These are phyloP conservation scores for Bombus superbus DNA, from an alignment of 1,140 invertebrate species.

Conservation along the genomic window DNA sequence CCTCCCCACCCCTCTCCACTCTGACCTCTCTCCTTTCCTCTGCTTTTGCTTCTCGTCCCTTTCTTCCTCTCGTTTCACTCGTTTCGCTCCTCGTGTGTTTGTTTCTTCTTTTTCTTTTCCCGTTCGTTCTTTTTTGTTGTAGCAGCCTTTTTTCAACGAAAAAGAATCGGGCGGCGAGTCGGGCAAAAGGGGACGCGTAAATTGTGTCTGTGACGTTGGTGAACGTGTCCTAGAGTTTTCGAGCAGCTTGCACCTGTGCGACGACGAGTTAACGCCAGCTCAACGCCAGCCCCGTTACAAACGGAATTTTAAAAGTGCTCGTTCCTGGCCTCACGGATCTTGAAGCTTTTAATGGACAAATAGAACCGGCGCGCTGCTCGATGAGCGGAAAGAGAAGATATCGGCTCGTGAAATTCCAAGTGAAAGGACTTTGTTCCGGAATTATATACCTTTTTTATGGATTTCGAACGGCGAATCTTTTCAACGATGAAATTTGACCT, in stretches of 20 bases:
- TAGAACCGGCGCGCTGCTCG: neutral
- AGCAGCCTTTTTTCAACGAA: neutral
- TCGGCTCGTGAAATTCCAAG: constrained; percentile 3
- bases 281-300: constrained; percentile 16
- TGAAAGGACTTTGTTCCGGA: neutral
- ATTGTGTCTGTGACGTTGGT: constrained; percentile 27
- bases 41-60: neutral
- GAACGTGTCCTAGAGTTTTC: constrained; percentile 44
- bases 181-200: constrained; percentile 20
- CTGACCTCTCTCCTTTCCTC: neutral
- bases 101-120: neutral
- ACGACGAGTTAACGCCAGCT: neutral
- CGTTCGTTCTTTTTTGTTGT: neutral
- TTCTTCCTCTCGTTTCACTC: too few relatives aligned
- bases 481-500: neutral
- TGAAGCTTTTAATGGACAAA: constrained; percentile 41
- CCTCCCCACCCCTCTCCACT: neutral
- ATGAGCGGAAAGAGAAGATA: constrained; percentile 1
- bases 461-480: neutral
- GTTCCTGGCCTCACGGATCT: constrained; percentile 6
- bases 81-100: too few relatives aligned
- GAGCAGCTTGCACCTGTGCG: constrained; percentile 11
- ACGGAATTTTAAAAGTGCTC: constrained; percentile 54
- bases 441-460: neutral
- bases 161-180: neutral